phyloP scores from a whole-genome alignment of 2,113 vertebrate genomes.

The Poecile atricapillus region DNA sequence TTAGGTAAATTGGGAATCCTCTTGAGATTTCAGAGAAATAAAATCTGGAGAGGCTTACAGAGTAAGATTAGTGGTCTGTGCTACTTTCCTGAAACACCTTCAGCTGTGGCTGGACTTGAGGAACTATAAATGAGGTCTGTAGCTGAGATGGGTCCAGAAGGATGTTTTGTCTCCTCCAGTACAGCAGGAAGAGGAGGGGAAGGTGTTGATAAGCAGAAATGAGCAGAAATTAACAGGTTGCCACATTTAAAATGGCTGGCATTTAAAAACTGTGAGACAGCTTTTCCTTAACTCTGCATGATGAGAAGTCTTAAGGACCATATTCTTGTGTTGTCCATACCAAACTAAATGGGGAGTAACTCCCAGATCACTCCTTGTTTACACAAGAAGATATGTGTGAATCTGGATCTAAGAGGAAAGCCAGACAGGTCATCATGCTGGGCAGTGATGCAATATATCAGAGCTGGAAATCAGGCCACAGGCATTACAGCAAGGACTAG shows the following conservation, averaged over 20 bases:
- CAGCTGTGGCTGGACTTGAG: neutral
- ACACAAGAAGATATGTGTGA: neutral
- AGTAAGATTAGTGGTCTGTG: neutral
- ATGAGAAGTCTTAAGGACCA: neutral
- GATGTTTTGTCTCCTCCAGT: neutral
- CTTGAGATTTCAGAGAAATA: neutral
- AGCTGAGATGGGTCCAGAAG: neutral
- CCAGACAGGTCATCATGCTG: neutral
- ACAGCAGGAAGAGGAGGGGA: neutral
- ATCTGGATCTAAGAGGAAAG: neutral
- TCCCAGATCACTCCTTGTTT: neutral
- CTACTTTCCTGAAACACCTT: neutral
- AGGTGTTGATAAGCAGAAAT: constrained; percentile 29
- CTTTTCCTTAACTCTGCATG: neutral
- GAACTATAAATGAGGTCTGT: neutral
- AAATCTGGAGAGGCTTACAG: neutral
- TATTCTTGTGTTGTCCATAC: neutral
- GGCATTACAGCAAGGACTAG: neutral
- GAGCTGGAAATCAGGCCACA: neutral
- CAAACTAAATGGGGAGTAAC: neutral
- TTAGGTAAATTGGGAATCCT: neutral
- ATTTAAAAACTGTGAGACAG: neutral
- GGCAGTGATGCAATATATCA: neutral
- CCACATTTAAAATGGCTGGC: neutral
- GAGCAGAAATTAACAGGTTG: neutral